These are phyloP conservation scores for Enteromius unitaeniatus DNA, from an alignment of 2,797 vertebrate genomes.

Conservation along the genomic window DNA sequence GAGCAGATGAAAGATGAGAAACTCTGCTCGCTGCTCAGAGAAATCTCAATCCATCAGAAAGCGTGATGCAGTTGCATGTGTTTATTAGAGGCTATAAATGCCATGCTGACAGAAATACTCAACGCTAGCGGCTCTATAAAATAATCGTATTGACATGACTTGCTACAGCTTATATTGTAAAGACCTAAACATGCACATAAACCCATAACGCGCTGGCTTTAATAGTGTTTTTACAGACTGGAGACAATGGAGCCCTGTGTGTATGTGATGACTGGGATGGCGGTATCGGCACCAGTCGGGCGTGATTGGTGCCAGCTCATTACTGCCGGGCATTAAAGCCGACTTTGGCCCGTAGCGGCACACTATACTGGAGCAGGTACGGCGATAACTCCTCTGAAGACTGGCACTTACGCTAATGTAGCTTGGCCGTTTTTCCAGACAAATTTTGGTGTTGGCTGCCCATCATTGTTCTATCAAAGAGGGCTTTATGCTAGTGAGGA, in stretches of 20 bases:
- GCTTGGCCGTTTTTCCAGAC: slow-evolving; percentile 62
- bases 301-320: slow-evolving; percentile 67
- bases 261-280: slow-evolving; percentile 7
- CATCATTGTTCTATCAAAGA: slow-evolving; percentile 54
- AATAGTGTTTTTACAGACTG: slow-evolving; percentile 59
- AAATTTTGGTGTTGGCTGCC: slow-evolving; percentile 57
- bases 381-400: slow-evolving; percentile 59
- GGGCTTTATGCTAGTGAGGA: slow-evolving; percentile 54
- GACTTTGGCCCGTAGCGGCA: slow-evolving; percentile 65
- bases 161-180: slow-evolving; percentile 58
- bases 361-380: slow-evolving; percentile 54
- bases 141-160: slow-evolving; percentile 35
- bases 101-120: slow-evolving; percentile 44
- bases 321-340: slow-evolving; percentile 66
- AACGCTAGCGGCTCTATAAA: slow-evolving; percentile 10
- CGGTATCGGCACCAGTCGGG: slow-evolving; percentile 66
- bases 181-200: slow-evolving; percentile 62
- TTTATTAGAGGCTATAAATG: slow-evolving; percentile 47
- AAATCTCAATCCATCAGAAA: slow-evolving; percentile 21
- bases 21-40: not conserved
- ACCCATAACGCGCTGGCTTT: slow-evolving; percentile 63
- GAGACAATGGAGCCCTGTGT: slow-evolving; percentile 64
- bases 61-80: not conserved
- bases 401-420: slow-evolving; percentile 66
- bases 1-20: slow-evolving; percentile 20